Evolutionary conservation across 2,797 vertebrate species (phyloP), one percentile per base, ranked within the genome.

Genomic region (Enteromius thamalakanensis): DNA sequence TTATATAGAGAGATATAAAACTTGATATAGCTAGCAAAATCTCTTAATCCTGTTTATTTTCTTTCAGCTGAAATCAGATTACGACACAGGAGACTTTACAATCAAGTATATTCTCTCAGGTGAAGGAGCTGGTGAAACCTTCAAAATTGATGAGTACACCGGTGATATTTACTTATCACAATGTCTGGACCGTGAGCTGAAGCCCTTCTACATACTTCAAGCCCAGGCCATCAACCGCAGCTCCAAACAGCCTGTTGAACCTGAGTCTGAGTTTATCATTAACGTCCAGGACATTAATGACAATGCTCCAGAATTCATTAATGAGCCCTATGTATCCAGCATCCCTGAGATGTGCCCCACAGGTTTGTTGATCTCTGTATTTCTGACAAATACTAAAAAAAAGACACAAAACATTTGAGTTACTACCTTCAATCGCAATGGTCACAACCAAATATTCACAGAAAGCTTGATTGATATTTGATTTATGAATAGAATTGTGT

Each of bases 211-310:
- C 68, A 88, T 91, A 6, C 93, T 99, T 23, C 95, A 91, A 90
- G 97, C 96, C 7, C 93, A 96, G 84, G 97, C 95, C 53, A 94
- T 96, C 88, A 94, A 96, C 89, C 93, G 84, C 85, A 88, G 58
- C n/a, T 93, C 95, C 62, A 89, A 91, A 0, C 90, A 94, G 86
- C 95, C 96, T 1, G 93, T 96, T 86, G 98, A 98, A 88, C 94
- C 96, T 3, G 94, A 97, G 86, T 98, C 96, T 12, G 96, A 97
- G 90, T 98, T 99, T 90, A 95, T 96, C 91, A 96, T 99, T 92
- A 96, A 94, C 87, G 96, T 99, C 83, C 94, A 91, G 90, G 97
- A 99, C 92, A 89, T 97, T 92, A 99, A 99, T 86, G 97, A 99
- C 90, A 97, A 98, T 72, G 92, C 91, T 86, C 97, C 97, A 0